Base-by-base conservation (phyloP, 2,113 vertebrate genomes). In the Terrapene triunguis region DNA sequence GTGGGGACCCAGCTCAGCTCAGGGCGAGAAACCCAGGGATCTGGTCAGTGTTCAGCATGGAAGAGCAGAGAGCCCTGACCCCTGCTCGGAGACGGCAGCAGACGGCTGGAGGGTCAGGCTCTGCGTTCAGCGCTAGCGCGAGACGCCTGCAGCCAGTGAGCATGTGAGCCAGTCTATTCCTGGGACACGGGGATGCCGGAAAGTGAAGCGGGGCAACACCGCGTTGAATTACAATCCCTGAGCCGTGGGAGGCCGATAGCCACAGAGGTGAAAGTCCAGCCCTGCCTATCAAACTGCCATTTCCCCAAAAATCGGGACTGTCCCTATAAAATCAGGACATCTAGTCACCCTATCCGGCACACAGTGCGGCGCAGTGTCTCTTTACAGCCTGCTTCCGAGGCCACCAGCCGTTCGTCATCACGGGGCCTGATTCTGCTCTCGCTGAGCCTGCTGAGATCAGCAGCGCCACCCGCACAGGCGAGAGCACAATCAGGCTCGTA, bases 181-280 rank as follows among this genome's bases (percentile, higher is more conserved):
- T 86, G 86, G 96, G 80, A 84, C 35, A 88, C 4, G 17, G 57
- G 0, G 5, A 80, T 86, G 80, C 42, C 82, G 92, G 93, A 48
- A 59, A 59, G 89, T 54, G 25, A 72, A 94, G 79, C 90, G 92
- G 80, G 87, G 32, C 35, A 17, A 35, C 84, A 92, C 81, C 93
- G 80, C 92, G 93, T 72, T 88, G 48, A 53, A 92, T 96, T 92
- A 83, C 0, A 87, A 90, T 93, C 95, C 89, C 54, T 78, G 92
- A 86, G 91, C 8, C 48, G 47, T 87, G 85, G 69, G 87, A 62
- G 89, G 78, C 57, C 62, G 78, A 1, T 25, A 91, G 88, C 85
- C 84, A 54, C 11, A 9, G 32, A 44, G 91, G 59, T 44, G 65
- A 91, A 92, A 93, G 95, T 17, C 85, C 93, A 94, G 81, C n/a